Conservation (phyloP, 2,888 invertebrate genomes). For the Campopleginae sp. region DNA sequence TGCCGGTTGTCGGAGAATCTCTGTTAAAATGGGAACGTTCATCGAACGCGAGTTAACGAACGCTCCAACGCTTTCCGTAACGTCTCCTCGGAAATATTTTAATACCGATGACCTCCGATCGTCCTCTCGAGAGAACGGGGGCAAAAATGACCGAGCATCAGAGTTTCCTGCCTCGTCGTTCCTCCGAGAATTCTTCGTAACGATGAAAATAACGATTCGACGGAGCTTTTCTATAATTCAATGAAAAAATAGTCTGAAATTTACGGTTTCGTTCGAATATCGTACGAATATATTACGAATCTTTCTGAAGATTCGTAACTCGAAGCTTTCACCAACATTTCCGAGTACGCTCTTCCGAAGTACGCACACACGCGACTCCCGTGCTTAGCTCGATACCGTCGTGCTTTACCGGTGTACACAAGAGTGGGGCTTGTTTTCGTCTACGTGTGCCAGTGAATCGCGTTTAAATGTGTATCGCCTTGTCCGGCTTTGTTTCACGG, state of each 20-base stretch:
- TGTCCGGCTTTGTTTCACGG: slow-evolving; percentile 64
- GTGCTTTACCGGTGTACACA: background rate
- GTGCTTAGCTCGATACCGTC: background rate
- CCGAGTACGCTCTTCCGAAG: slow-evolving; percentile 26
- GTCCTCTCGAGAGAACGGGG: too few species aligned
- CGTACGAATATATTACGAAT: background rate
- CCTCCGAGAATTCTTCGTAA: too few species aligned
- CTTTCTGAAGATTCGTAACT: slow-evolving; percentile 20
- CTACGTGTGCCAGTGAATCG: background rate
- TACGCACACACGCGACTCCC: background rate
- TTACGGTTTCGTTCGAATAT: background rate
- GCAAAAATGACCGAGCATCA: too few species aligned
- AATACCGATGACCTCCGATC: too few species aligned
- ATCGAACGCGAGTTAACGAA: too few species aligned
- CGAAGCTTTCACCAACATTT: slow-evolving; percentile 61
- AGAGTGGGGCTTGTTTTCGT: background rate
- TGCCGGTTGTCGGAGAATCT: too few species aligned
- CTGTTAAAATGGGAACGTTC: too few species aligned
- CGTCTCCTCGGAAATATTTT: too few species aligned
- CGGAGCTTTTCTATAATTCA: slow-evolving; percentile 11
- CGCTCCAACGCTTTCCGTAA: too few species aligned
- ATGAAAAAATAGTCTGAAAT: background rate
- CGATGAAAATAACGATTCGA: background rate
- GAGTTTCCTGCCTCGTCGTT: too few species aligned
- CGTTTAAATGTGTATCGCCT: slow-evolving; percentile 28